Evolutionary conservation across 2,888 invertebrate species (phyloP), one percentile per base, ranked within the genome.

Genomic region (Nymphalis c-album): DNA sequence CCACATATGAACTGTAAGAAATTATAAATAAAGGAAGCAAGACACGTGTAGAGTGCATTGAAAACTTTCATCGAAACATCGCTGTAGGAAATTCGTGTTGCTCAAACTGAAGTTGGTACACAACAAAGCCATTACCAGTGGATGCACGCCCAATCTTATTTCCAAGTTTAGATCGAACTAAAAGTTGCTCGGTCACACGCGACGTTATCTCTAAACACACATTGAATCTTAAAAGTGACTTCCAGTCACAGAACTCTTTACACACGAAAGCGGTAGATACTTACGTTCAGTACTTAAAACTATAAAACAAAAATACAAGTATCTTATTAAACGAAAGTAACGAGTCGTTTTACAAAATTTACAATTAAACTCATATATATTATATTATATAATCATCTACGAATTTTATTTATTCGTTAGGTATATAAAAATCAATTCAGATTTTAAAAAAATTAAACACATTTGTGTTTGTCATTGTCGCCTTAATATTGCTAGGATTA

Each of bases 91-190:
- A 65, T 59, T 67, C 45, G 66, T 64, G 67, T 71, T 66, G 59
- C 58, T 63, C 67, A 67, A 68, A 71, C 71, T 71, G 67, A 65
- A 71, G 67, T 63, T 61, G 63, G 65, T 68, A 70, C 73, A 71
- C 67, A 70, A 68, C 70, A 70, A 71, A 67, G 70, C 71, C 67
- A 69, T 73, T 71, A 73, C 62, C 59, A 71, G 68, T 47, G 67
- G 64, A 69, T 71, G 71, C 71, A 66, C 65, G 65, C 61, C 63
- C 63, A 67, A 69, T 69, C 67, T 70, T 70, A 71, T 71, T 71
- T 68, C 50, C 65, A 70, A 73, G 65, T 70, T 73, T 64, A 65
- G 63, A 70, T 65, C 63, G 63, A 67, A 61, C 46, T 16, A 50
- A 69, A 69, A 69, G 60, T 68, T 71, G 47, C 50, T 59, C 71